These are phyloP conservation scores for Pipistrellus pipistrellus DNA, from an alignment of 2,797 vertebrate genomes.

Conservation along the genomic window DNA sequence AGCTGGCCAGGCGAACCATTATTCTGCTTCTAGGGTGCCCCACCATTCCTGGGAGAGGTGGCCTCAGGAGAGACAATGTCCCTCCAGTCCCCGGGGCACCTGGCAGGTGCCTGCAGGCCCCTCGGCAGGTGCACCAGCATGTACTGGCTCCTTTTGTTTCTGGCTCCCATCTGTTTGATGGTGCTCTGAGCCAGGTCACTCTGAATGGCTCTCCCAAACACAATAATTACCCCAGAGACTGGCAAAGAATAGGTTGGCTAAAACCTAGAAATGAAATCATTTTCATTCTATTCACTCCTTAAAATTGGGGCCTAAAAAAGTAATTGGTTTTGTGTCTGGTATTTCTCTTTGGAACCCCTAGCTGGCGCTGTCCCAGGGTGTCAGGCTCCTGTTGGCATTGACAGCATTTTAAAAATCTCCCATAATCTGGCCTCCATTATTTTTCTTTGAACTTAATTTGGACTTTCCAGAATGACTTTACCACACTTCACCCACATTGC, in stretches of 20 bases:
- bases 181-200: slow-evolving; percentile 62
- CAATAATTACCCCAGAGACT: slow-evolving; percentile 65
- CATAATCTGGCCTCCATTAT: not conserved
- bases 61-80: not conserved
- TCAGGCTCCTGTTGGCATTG: not conserved
- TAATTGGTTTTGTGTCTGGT: slow-evolving; percentile 59
- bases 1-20: not conserved
- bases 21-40: not conserved
- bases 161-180: slow-evolving; percentile 72
- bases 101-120: not conserved
- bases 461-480: slow-evolving; percentile 6
- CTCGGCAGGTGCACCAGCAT: slow-evolving; percentile 56
- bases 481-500: not conserved
- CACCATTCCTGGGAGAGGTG: not conserved
- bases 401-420: not conserved
- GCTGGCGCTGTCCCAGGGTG: not conserved
- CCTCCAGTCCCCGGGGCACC: not conserved
- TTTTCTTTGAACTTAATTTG: slow-evolving; percentile 36
- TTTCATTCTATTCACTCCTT: slow-evolving; percentile 54
- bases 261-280: slow-evolving; percentile 63
- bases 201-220: slow-evolving; percentile 45
- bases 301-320: slow-evolving; percentile 34
- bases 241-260: slow-evolving; percentile 60
- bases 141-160: slow-evolving; percentile 70
- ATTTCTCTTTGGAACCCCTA: slow-evolving; percentile 48